These are phyloP conservation scores for Brachyrhaphis roseni DNA, from an alignment of 2,797 vertebrate genomes.

Conservation along the genomic window DNA sequence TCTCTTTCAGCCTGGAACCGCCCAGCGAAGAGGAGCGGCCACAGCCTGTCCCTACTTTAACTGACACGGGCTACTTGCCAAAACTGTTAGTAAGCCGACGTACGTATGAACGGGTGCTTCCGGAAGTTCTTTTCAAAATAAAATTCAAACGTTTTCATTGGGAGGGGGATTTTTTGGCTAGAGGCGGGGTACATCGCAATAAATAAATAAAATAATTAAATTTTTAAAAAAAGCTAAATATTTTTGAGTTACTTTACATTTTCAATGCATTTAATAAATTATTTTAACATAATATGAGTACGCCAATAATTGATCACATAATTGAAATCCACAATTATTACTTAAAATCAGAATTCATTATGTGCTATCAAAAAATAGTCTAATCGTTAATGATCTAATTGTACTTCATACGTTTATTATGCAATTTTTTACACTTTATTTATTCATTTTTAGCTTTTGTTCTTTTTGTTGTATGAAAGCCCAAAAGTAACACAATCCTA, in stretches of 20 bases:
- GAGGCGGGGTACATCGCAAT: too few relatives aligned
- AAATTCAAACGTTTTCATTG: neutral
- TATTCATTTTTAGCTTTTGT: neutral
- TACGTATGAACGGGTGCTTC: neutral
- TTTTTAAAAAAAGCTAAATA: neutral
- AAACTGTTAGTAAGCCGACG: neutral
- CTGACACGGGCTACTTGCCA: conserved; percentile 15
- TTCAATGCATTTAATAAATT: too few relatives aligned
- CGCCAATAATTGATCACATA: neutral
- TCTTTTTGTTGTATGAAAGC: neutral
- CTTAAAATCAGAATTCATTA: neutral
- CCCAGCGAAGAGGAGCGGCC: conserved; percentile 71
- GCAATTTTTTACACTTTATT: neutral
- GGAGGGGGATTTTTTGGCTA: neutral
- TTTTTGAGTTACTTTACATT: neutral
- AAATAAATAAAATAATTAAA: too few relatives aligned
- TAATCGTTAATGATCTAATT: neutral
- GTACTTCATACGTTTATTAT: neutral
- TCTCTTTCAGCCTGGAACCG: conserved; percentile 69
- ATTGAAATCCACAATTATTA: neutral
- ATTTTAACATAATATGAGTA: too few relatives aligned
- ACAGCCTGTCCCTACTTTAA: neutral
- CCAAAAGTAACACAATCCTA: neutral
- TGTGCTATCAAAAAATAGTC: neutral
- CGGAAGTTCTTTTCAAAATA: conserved; percentile 43